Evolutionary conservation across 2,113 vertebrate genomes (phyloP).

Genomic region (Sclerurus mexicanus): DNA sequence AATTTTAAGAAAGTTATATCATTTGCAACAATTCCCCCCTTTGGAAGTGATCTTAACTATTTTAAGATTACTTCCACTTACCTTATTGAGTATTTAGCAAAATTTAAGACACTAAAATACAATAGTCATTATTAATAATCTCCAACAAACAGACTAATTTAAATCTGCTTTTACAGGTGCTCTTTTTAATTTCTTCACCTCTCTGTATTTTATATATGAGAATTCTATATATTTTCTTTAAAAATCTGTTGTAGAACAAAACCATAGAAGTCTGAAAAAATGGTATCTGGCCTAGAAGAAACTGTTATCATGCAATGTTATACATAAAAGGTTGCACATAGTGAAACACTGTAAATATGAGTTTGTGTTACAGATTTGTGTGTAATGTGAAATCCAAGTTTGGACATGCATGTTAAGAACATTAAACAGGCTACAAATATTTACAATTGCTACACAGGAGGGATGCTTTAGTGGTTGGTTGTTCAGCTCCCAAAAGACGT

Average conservation of each 20-base stretch:
- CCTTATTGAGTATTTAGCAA: background rate
- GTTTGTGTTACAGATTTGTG: background rate
- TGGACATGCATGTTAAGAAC: background rate
- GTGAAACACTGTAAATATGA: background rate
- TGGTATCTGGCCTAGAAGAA: background rate
- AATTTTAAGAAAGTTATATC: background rate
- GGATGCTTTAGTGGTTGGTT: background rate
- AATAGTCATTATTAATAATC: background rate
- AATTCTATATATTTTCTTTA: background rate
- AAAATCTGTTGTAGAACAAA: background rate
- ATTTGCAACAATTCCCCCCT: background rate
- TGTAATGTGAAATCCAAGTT: background rate
- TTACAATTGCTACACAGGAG: background rate
- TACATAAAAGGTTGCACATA: no score
- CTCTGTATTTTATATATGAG: background rate
- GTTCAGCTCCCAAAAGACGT: background rate
- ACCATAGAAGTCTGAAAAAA: background rate
- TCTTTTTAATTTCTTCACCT: background rate
- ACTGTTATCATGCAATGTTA: background rate
- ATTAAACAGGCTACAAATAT: background rate
- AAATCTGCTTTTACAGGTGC: background rate
- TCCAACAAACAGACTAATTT: background rate
- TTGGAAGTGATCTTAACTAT: background rate
- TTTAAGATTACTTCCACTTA: background rate
- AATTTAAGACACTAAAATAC: background rate